Conservation (phyloP, 1,140 invertebrate species). For the Vanessa atalanta region DNA sequence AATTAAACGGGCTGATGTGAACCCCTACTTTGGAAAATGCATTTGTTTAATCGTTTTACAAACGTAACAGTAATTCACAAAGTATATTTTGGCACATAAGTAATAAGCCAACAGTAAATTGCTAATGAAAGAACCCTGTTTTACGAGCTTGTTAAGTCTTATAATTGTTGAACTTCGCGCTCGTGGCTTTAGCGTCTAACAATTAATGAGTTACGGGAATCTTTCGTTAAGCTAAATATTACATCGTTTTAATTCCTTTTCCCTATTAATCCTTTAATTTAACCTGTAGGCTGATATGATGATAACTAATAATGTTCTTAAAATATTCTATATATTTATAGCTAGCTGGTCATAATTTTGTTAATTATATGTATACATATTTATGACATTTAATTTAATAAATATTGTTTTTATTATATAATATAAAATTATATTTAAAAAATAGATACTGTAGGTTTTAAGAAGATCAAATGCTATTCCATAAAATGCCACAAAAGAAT, state of each 20-base stretch:
- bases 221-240: slow-evolving; percentile 40
- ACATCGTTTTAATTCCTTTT: slow-evolving; percentile 23
- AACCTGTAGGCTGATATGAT: not conserved
- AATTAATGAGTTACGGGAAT: slow-evolving; percentile 41
- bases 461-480: too few relatives aligned
- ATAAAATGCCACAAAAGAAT: too few relatives aligned
- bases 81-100: slow-evolving; percentile 9
- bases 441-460: too few relatives aligned
- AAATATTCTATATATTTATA: not conserved
- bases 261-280: not conserved
- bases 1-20: too few relatives aligned
- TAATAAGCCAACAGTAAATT: slow-evolving; percentile 39
- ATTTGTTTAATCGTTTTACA: not conserved
- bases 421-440: too few relatives aligned
- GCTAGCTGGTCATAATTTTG: too few relatives aligned
- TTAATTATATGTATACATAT: too few relatives aligned
- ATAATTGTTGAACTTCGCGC: slow-evolving; percentile 66
- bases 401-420: too few relatives aligned
- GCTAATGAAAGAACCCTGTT: slow-evolving; percentile 49
- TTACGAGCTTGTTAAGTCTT: slow-evolving; percentile 65
- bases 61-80: not conserved
- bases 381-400: too few relatives aligned
- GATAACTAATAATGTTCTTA: not conserved
- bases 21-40: too few relatives aligned
- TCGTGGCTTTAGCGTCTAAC: slow-evolving; percentile 45